A percentile compares a stretch with the other conserved stretches of the same genome.
Evolutionary conservation across 1,140 invertebrate species (phyloP).

Genomic region (Papilio aristodemus): DNA sequence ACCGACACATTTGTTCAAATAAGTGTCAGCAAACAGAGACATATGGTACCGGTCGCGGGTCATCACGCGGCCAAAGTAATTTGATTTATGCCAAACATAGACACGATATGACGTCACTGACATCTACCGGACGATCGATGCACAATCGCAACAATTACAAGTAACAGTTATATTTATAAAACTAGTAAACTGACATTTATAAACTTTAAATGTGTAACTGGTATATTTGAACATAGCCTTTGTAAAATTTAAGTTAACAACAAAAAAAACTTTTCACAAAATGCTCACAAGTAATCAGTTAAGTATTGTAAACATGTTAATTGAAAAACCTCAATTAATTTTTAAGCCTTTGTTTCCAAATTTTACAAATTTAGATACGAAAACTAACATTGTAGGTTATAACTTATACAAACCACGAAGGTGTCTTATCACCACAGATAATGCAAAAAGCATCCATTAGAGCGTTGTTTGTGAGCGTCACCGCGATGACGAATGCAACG

Average conservation of each 20-base stretch:
- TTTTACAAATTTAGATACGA: not conserved
- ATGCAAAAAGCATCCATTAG: slow-evolving; percentile 31
- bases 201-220: too few species aligned
- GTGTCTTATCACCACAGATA: slow-evolving; percentile 13
- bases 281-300: not conserved
- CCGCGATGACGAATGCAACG: slow-evolving; percentile 50
- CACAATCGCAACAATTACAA: not conserved
- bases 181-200: too few species aligned
- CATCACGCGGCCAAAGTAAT: slow-evolving; percentile 25
- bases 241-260: too few species aligned
- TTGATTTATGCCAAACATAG: slow-evolving; percentile 21
- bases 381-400: not conserved
- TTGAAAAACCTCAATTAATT: not conserved
- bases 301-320: not conserved
- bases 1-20: slow-evolving; percentile 34
- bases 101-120: not conserved
- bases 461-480: slow-evolving; percentile 39
- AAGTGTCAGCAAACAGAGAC: slow-evolving; percentile 27
- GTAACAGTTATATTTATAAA: too few species aligned
- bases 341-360: not conserved
- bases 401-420: not conserved
- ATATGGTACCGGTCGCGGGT: slow-evolving; percentile 33
- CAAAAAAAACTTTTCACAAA: not conserved
- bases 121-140: not conserved
- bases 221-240: too few species aligned